phyloP scores from a whole-genome alignment of 2,888 invertebrate species.

The Ectobius pallidus region DNA sequence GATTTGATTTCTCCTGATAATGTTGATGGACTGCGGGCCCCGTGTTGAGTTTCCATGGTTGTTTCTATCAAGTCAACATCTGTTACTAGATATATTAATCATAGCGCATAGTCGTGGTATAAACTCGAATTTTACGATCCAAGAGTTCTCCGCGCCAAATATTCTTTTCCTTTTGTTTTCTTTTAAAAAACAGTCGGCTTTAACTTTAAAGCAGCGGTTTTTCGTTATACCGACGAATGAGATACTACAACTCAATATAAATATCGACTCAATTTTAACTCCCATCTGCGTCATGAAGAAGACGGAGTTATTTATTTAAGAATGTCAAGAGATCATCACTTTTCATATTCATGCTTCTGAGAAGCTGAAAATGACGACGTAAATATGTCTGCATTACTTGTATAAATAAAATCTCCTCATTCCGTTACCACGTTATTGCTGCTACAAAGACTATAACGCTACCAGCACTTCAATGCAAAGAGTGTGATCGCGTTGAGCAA shows the following conservation, averaged over 20 bases:
- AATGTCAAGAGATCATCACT: neutral
- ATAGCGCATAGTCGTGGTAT: neutral
- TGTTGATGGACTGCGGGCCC: neutral
- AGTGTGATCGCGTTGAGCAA: no score
- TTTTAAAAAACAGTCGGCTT: neutral
- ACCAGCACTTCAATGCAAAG: no score
- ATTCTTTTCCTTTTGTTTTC: neutral
- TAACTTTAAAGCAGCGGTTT: neutral
- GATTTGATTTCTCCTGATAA: no score
- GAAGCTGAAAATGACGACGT: no score
- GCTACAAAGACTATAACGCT: no score
- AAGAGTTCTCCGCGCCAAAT: neutral
- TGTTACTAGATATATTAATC: neutral
- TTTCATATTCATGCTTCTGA: no score
- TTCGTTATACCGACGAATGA: neutral
- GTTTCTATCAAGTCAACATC: neutral
- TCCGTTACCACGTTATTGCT: no score
- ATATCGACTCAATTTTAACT: neutral
- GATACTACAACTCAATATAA: no score
- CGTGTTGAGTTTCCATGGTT: neutral
- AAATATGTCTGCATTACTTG: no score
- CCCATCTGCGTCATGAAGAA: neutral
- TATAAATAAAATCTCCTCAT: no score
- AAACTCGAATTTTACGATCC: constrained; percentile 4
- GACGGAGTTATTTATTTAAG: neutral